Conservation (phyloP, 2,113 vertebrate species). For the Zosterops pallidus region DNA sequence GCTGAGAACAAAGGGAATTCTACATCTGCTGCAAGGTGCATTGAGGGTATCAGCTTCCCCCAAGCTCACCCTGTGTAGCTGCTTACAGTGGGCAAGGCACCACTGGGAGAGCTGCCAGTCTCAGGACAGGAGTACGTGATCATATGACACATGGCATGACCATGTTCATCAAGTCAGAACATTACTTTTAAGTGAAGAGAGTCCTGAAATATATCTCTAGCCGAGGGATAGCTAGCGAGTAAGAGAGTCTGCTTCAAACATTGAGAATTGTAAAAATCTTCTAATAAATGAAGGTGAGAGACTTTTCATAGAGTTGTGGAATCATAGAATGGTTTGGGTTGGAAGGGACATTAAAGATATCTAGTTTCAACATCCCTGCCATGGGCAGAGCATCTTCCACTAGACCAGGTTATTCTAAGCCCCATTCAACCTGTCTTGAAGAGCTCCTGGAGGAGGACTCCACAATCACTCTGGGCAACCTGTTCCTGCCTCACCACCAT, state of each 20-base stretch:
- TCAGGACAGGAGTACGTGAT: neutral
- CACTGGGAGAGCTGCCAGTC: neutral
- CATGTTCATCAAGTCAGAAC: accelerated
- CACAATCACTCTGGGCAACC: neutral
- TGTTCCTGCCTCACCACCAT: neutral
- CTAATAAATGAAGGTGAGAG: neutral
- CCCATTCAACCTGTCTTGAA: neutral
- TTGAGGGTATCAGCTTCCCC: neutral
- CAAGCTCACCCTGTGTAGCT: neutral
- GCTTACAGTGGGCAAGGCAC: neutral
- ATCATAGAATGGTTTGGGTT: neutral
- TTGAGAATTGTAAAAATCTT: neutral
- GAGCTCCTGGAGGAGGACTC: accelerated
- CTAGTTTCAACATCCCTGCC: neutral
- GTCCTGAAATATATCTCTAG: neutral
- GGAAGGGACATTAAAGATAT: neutral
- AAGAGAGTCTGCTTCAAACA: neutral
- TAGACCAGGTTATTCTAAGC: neutral
- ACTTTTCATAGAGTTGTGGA: neutral
- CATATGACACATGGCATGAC: neutral
- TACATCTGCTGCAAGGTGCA: neutral
- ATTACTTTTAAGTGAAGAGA: neutral
- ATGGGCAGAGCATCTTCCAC: neutral
- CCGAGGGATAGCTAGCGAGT: neutral
- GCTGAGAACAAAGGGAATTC: neutral